Evolutionary conservation across 2,797 vertebrate species (phyloP).

Genomic region (Lepidocolaptes lacrymiger): DNA sequence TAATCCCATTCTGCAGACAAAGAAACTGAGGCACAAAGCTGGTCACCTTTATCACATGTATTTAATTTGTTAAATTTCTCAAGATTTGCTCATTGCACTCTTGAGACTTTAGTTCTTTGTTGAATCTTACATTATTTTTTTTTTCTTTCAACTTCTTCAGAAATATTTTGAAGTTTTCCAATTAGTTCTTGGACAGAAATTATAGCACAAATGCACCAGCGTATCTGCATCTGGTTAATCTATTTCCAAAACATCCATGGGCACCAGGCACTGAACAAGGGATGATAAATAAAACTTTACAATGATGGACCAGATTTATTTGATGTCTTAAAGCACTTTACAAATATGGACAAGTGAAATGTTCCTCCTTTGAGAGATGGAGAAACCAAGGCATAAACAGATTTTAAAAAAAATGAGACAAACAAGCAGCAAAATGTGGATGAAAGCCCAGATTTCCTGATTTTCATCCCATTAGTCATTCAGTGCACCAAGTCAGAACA

Average conservation of each 20-base stretch:
- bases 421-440: neutral
- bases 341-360: neutral
- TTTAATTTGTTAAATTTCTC: neutral
- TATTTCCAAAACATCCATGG: neutral
- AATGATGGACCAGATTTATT: neutral
- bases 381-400: neutral
- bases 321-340: neutral
- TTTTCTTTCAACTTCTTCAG: neutral
- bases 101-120: neutral
- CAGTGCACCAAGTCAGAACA: slow-evolving; percentile 3
- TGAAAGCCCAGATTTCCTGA: neutral
- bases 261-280: neutral
- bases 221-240: neutral
- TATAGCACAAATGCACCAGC: neutral
- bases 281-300: neutral
- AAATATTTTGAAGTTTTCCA: neutral
- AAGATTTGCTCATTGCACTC: neutral
- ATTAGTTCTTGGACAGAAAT: neutral
- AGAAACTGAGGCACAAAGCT: neutral
- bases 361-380: neutral
- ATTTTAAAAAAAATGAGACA: neutral
- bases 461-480: slow-evolving; percentile 22
- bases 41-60: neutral
- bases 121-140: neutral
- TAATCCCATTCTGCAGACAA: neutral